These are phyloP conservation scores for Sympetrum striolatum DNA, from an alignment of 2,888 invertebrate species.

Conservation along the genomic window DNA sequence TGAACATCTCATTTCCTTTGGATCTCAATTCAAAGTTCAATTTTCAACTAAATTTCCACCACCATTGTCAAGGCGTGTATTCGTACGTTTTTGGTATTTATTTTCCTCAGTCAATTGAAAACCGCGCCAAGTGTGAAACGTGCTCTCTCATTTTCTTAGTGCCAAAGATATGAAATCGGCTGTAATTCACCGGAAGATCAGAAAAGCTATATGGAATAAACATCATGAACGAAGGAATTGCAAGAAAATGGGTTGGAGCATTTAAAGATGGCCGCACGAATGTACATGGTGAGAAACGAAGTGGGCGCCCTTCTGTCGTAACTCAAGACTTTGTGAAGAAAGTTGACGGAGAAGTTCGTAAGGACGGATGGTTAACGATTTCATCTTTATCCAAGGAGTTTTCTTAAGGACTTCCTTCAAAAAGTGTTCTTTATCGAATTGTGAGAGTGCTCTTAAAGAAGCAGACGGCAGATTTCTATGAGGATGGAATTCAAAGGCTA, in stretches of 20 bases:
- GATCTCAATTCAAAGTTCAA: too few species aligned
- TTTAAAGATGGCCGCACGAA: slow-evolving; percentile 35
- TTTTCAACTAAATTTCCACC: too few species aligned
- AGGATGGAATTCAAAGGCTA: too few species aligned
- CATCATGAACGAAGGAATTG: background rate
- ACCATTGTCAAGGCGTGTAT: too few species aligned
- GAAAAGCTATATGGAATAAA: background rate
- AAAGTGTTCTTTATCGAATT: background rate
- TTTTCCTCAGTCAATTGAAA: too few species aligned
- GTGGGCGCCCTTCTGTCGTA: slow-evolving; percentile 44
- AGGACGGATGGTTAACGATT: background rate
- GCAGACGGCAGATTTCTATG: too few species aligned
- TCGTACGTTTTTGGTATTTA: too few species aligned
- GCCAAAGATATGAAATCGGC: background rate
- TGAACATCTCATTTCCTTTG: too few species aligned
- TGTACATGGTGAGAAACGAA: slow-evolving; percentile 46
- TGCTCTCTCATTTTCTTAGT: too few species aligned
- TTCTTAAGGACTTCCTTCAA: background rate
- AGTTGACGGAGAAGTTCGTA: background rate
- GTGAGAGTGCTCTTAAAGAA: too few species aligned
- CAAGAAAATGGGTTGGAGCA: background rate
- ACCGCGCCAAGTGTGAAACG: too few species aligned
- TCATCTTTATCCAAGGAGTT: background rate
- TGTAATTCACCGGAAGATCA: background rate
- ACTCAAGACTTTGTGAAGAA: background rate